Conservation (phyloP, 2,113 vertebrate genomes). For the Podarcis muralis region DNA sequence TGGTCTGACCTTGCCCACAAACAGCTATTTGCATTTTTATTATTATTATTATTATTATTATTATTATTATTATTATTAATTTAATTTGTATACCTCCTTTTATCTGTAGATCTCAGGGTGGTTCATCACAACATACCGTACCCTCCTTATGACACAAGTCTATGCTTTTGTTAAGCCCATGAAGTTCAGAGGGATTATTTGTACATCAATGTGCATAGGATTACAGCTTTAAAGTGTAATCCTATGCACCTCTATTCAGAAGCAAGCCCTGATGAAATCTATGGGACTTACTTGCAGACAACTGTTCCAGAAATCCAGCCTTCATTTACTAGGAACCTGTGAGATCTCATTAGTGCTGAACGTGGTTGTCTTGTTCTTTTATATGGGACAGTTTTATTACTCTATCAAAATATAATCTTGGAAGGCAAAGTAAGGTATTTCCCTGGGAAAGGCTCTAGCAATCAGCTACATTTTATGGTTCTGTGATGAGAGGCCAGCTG, state of each 20-base stretch:
- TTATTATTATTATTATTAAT: too few relatives aligned
- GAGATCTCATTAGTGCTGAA: neutral
- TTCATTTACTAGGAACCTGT: neutral
- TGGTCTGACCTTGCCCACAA: neutral
- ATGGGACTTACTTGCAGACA: neutral
- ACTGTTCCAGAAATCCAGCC: neutral
- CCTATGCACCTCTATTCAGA: neutral
- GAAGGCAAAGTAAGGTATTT: conserved; percentile 49
- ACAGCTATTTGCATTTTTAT: neutral
- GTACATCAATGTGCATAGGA: too few relatives aligned
- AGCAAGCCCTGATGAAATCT: neutral
- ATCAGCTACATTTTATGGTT: conserved; percentile 30
- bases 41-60: neutral
- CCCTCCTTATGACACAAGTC: too few relatives aligned
- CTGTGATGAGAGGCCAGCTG: neutral
- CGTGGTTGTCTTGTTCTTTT: conserved; percentile 19
- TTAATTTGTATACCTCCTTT: too few relatives aligned
- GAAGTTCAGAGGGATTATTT: too few relatives aligned
- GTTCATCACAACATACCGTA: too few relatives aligned
- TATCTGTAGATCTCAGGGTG: too few relatives aligned
- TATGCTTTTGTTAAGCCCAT: too few relatives aligned
- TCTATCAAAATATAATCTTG: conserved; percentile 42
- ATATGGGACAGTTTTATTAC: conserved; percentile 50
- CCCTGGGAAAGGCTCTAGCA: conserved; percentile 33
- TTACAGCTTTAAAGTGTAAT: neutral